Evolutionary conservation across 1,140 invertebrate genomes (phyloP).

Genomic region (Drosophila bocki): DNA sequence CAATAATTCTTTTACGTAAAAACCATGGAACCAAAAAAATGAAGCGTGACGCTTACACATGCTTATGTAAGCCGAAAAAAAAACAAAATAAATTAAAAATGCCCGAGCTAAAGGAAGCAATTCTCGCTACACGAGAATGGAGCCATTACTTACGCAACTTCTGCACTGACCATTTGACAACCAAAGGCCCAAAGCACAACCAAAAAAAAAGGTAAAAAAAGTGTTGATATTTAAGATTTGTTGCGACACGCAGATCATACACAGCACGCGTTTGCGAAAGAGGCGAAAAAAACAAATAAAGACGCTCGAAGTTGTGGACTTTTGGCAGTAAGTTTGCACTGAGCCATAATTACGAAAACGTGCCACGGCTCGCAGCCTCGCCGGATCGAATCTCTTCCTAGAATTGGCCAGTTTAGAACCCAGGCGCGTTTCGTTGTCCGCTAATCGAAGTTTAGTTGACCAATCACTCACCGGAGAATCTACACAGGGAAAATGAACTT

Average conservation of each 20-base stretch:
- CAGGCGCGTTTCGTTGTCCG: conserved; percentile 18
- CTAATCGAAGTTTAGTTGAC: conserved; percentile 30
- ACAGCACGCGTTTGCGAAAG: conserved; percentile 47
- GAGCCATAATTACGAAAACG: conserved; percentile 75
- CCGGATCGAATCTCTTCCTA: conserved; percentile 34
- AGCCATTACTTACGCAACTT: conserved; percentile 42
- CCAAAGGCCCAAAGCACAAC: background rate
- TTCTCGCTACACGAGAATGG: conserved; percentile 10
- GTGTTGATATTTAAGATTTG: conserved; percentile 48
- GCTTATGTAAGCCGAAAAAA: conserved; percentile 44
- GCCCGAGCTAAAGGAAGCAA: background rate
- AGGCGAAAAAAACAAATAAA: conserved; percentile 37
- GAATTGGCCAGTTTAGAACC: conserved; percentile 37
- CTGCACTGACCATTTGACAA: conserved; percentile 37
- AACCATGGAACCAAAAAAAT: conserved; percentile 20
- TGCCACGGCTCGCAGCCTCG: conserved; percentile 63
- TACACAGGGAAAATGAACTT: background rate
- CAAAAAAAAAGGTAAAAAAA: conserved; percentile 2
- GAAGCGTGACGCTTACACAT: conserved; percentile 47
- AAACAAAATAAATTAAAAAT: background rate
- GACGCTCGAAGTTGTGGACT: conserved; percentile 44
- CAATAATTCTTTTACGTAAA: conserved; percentile 44
- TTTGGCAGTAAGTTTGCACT: conserved; percentile 42
- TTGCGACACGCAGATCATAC: conserved; percentile 49
- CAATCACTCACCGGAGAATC: conserved; percentile 13